phyloP scores from a whole-genome alignment of 2,888 invertebrate species.

The Coleophora deauratella region DNA sequence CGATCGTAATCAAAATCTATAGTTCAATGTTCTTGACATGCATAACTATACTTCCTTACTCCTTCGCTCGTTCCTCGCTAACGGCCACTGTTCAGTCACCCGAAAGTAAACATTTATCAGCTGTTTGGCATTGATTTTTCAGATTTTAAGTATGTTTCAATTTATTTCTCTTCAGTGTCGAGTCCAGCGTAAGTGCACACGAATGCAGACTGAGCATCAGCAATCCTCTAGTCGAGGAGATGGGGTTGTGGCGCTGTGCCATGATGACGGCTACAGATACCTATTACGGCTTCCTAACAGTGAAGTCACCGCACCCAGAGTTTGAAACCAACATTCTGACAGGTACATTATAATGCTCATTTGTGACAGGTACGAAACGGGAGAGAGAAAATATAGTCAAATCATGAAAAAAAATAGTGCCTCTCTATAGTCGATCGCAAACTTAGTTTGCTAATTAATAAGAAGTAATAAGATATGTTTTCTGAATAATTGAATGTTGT shows the following conservation, averaged over 20 bases:
- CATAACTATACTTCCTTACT: too few relatives aligned
- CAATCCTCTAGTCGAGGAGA: constrained; percentile 26
- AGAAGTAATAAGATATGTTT: not conserved
- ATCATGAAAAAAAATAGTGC: not conserved
- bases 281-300: constrained; percentile 47
- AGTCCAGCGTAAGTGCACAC: constrained; percentile 25
- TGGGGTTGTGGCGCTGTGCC: constrained; percentile 56
- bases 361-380: not conserved
- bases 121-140: too few relatives aligned
- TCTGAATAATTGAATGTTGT: not conserved
- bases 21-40: too few relatives aligned
- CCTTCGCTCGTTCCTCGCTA: too few relatives aligned
- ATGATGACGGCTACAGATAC: constrained; percentile 37
- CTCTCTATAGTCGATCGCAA: not conserved
- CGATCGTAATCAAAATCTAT: too few relatives aligned
- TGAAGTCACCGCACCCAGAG: constrained; percentile 33
- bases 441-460: not conserved
- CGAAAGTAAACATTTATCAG: too few relatives aligned
- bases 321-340: constrained; percentile 24
- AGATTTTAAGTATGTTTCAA: too few relatives aligned
- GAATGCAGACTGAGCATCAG: constrained; percentile 45
- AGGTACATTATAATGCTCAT: constrained; percentile 16
- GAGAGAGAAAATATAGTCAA: not conserved
- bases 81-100: too few relatives aligned
- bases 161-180: constrained; percentile 35